Evolutionary conservation across 2,888 invertebrate genomes (phyloP).

Genomic region (Tetanocera ferruginea): DNA sequence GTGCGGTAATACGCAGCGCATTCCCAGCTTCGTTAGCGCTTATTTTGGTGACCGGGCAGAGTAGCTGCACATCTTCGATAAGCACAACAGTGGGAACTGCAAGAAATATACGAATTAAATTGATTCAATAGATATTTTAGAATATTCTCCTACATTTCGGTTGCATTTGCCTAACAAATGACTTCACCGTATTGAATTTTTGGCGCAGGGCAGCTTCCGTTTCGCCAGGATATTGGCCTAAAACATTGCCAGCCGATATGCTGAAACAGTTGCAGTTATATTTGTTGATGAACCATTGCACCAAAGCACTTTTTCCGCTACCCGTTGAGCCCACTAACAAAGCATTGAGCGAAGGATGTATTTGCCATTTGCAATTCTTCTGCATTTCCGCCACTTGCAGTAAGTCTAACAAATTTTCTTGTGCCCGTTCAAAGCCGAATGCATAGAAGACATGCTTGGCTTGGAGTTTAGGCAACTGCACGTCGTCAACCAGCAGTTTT

Average conservation of each 20-base stretch:
- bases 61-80: constrained; percentile 69
- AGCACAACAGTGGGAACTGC: constrained; percentile 67
- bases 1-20: constrained; percentile 68
- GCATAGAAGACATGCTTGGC: constrained; percentile 31
- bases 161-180: constrained; percentile 59
- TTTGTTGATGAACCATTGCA: constrained; percentile 70
- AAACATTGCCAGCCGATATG: constrained; percentile 69
- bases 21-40: constrained; percentile 60
- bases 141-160: constrained; percentile 47
- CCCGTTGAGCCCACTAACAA: constrained; percentile 72
- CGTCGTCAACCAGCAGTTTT: constrained; percentile 52
- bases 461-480: constrained; percentile 47
- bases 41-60: constrained; percentile 67
- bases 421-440: constrained; percentile 55
- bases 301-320: constrained; percentile 74
- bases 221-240: constrained; percentile 72
- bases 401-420: constrained; percentile 56
- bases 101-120: constrained; percentile 24
- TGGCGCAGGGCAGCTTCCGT: constrained; percentile 70
- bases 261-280: constrained; percentile 70
- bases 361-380: constrained; percentile 17
- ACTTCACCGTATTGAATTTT: constrained; percentile 70
- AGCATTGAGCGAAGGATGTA: constrained; percentile 51
- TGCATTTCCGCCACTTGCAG: constrained; percentile 63
- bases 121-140: not conserved